A percentile compares a stretch with the other conserved stretches of the same genome.
Evolutionary conservation across 30 jellyfish, hydroid and myxozoan genomes (phyloP).

Genomic region (Hydractinia symbiolongicarpus): DNA sequence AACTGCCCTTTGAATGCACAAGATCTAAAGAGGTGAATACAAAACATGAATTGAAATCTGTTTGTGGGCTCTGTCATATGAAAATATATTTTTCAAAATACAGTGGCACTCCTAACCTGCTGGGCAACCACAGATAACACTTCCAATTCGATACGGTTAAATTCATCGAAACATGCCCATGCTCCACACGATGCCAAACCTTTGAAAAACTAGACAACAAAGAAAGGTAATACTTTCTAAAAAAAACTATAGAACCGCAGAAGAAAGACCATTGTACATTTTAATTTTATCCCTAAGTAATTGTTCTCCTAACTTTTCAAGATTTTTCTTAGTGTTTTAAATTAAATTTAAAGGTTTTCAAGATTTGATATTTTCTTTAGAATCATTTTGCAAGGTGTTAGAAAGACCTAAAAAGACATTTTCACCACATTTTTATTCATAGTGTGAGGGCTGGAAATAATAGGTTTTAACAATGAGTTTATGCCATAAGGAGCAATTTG

Average conservation of each 20-base stretch:
- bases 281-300: neutral
- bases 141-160: constrained; percentile 88
- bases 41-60: neutral
- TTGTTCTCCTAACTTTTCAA: neutral
- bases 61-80: no score
- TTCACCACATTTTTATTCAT: no score
- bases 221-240: neutral
- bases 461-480: neutral
- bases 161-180: constrained; percentile 98
- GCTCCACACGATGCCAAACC: constrained; percentile 99
- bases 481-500: neutral
- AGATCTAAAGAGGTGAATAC: constrained; percentile 32
- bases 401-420: no score
- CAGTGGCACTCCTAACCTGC: constrained; percentile 29
- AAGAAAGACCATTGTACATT: neutral
- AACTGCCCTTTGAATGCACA: constrained; percentile 95
- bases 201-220: constrained; percentile 57
- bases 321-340: neutral
- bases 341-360: no score
- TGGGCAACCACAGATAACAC: constrained; percentile 98
- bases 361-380: no score
- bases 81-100: no score
- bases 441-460: no score
- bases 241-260: neutral
- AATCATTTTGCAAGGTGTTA: no score